phyloP scores from a whole-genome alignment of 1,140 invertebrate species.

The Drosophila pachea region DNA sequence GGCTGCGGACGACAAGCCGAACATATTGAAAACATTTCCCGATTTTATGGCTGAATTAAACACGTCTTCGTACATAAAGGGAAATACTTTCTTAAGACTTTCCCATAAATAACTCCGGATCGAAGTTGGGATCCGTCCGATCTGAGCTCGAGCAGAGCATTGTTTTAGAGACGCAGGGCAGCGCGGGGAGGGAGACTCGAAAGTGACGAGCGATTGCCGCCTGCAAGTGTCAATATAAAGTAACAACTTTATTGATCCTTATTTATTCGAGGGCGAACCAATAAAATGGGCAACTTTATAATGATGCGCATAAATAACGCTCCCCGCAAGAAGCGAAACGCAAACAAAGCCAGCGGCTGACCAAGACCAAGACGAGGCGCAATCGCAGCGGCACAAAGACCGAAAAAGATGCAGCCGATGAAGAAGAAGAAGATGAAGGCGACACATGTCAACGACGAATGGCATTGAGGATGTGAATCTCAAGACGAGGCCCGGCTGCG shows the following conservation, averaged over 20 bases:
- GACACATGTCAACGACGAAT: conserved; percentile 54
- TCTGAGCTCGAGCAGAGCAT: conserved; percentile 6
- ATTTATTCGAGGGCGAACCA: conserved; percentile 76
- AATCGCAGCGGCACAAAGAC: conserved; percentile 29
- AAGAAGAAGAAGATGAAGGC: conserved; percentile 12
- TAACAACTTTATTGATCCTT: conserved; percentile 76
- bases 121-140: conserved; percentile 18
- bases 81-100: conserved; percentile 69
- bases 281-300: conserved; percentile 76
- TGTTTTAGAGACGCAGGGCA: background rate
- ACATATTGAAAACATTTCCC: conserved; percentile 60
- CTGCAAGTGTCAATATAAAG: conserved; percentile 77
- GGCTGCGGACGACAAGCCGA: conserved; percentile 43
- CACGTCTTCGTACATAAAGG: conserved; percentile 44
- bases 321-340: conserved; percentile 11
- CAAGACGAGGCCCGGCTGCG: conserved; percentile 8
- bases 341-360: conserved; percentile 18
- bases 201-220: conserved; percentile 75
- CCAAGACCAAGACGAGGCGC: conserved; percentile 38
- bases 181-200: conserved; percentile 19
- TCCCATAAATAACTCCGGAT: conserved; percentile 56
- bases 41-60: conserved; percentile 63
- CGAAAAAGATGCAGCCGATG: background rate
- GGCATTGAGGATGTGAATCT: conserved; percentile 55
- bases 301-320: conserved; percentile 73